Evolutionary conservation across 2,113 vertebrate species (phyloP).

Genomic region (Peromyscus polionotus): DNA sequence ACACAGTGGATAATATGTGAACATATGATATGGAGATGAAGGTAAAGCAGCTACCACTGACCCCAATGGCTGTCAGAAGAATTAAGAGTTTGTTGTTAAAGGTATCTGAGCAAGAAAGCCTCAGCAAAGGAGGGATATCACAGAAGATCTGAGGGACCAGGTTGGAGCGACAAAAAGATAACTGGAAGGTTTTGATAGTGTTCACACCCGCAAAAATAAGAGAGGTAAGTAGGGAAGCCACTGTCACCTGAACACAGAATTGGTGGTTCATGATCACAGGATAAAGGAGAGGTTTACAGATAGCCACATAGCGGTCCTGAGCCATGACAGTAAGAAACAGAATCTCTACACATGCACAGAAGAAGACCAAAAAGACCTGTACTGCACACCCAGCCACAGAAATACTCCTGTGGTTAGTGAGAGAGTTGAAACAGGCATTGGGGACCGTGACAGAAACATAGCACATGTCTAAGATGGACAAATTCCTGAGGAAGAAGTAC

Average conservation of each 20-base stretch:
- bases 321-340: slow-evolving; percentile 28
- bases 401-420: neutral
- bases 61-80: neutral
- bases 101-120: slow-evolving; percentile 58
- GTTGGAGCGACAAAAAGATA: slow-evolving; percentile 62
- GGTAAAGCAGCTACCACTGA: neutral
- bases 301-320: slow-evolving; percentile 23
- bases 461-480: slow-evolving; percentile 38
- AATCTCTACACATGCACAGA: neutral
- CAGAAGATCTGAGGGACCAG: slow-evolving; percentile 64
- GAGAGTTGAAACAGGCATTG: neutral
- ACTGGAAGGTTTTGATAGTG: slow-evolving; percentile 21
- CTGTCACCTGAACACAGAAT: neutral
- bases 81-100: slow-evolving; percentile 18
- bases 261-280: neutral
- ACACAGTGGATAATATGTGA: slow-evolving; percentile 41
- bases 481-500: slow-evolving; percentile 51
- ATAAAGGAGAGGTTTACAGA: slow-evolving; percentile 31
- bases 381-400: neutral
- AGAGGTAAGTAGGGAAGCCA: slow-evolving; percentile 30
- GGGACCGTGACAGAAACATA: slow-evolving; percentile 39
- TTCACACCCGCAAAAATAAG: slow-evolving; percentile 14
- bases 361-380: slow-evolving; percentile 40
- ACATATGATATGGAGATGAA: slow-evolving; percentile 27
- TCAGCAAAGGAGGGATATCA: slow-evolving; percentile 58